Evolutionary conservation across 2,888 invertebrate genomes (phyloP), one percentile per base, ranked within the genome.

Genomic region (Kuschelorhynchus macadamiae): DNA sequence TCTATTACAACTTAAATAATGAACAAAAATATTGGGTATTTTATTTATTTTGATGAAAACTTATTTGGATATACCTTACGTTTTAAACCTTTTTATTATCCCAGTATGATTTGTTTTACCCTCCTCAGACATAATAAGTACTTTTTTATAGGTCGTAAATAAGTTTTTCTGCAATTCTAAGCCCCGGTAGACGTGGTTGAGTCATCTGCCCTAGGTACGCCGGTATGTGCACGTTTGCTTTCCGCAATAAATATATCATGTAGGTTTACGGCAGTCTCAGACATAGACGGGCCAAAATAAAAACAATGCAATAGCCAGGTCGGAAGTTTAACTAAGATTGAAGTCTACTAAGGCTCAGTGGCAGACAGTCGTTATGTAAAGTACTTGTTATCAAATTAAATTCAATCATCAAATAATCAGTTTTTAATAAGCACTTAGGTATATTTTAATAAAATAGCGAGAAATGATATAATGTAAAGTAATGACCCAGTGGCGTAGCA

Each of bases 221-320:
- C 75, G 67, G 75, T n/a, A n/a, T 75, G 73, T 74, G 76, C 78
- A 76, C 76, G 77, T 76, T 74, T 77, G 71, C 67, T 69, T 41
- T 49, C 66, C 60, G 72, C 70, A 77, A 78, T 78, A 78, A 78
- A 78, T 78, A 78, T 77, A 75, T 77, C 77, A 74, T 71, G 74
- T 71, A 72, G 75, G 75, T 76, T 78, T 78, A 78, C 73, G 69
- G 74, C 74, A 67, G 42, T 71, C 71, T 69, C 69, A 67, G 76
- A 72, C 72, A 71, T 55, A 70, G 75, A 73, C 71, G 70, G 71
- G 57, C 53, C 72, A 73, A 71, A 77, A 77, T 78, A 78, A 78
- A 78, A 78, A 77, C 77, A 78, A 78, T 78, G 78, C 77, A 77
- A 77, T 77, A 77, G 76, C 77, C 74, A 69, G 77, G 77, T 78